Conservation (phyloP, 2,888 invertebrate species). For the Idaea straminata region DNA sequence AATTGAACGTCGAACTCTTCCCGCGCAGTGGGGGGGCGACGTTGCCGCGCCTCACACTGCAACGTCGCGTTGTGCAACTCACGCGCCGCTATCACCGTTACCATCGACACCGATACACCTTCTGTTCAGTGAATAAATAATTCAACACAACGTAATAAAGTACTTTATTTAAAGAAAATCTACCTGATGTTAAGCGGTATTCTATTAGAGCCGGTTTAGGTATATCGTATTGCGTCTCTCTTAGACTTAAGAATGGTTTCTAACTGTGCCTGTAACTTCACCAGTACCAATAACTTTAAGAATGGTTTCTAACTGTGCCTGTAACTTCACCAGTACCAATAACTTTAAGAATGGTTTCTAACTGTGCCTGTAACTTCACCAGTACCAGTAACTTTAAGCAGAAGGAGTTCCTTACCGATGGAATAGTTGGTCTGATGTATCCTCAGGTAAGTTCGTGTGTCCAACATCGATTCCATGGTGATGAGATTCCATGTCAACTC, state of each 20-base stretch:
- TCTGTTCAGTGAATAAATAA: constrained; percentile 35
- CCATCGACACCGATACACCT: constrained; percentile 75
- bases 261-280: neutral
- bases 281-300: neutral
- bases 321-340: neutral
- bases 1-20: constrained; percentile 40
- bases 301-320: too few species aligned
- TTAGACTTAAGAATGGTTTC: too few species aligned
- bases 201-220: too few species aligned
- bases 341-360: too few species aligned
- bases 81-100: constrained; percentile 86
- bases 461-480: constrained; percentile 76
- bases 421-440: constrained; percentile 76
- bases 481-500: constrained; percentile 79
- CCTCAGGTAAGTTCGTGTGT: constrained; percentile 76
- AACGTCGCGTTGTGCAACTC: constrained; percentile 94
- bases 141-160: neutral
- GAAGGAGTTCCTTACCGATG: constrained; percentile 47
- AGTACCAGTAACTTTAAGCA: neutral
- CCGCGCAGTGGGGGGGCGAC: constrained; percentile 70
- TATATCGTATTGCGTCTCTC: too few species aligned
- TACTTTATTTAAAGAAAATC: neutral
- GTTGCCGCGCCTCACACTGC: constrained; percentile 89
- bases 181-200: too few species aligned
- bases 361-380: neutral